Base-by-base conservation (phyloP, 2,888 invertebrate genomes). In the Drosophila histrio region DNA sequence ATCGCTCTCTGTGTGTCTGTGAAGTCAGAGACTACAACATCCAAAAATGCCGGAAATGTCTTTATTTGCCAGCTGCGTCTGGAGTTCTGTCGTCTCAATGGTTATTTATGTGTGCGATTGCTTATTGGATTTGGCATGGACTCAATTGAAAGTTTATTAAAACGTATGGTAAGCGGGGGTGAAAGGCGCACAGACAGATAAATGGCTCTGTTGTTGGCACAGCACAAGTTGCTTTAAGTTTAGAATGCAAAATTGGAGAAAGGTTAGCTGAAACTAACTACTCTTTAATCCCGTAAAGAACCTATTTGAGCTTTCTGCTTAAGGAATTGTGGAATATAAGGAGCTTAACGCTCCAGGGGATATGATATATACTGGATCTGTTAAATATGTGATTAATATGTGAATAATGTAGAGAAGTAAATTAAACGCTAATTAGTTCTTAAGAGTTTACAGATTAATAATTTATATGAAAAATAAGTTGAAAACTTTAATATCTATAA, bases 41-140 rank as follows among this genome's bases (percentile, higher is more conserved):
- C 43, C 34, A 62, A 63, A 81, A 57, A 65, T 86, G 80, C 74
- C 83, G 87, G 84, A 88, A 77, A 84, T 63, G 87, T 86, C 87
- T 87, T 79, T 79, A 88, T 88, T 77, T 78, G 70, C 61, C 65
- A 61, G 67, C 59, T 52, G 60, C 54, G 43, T 52, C 58, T 50
- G 49, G 43, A 15, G 43, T 67, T 58, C 50, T 65, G 68, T 72
- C 57, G 38, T 61, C 53, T 52, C 72, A 56, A 64, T 72, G 68
- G 50, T 54, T 67, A 71, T 71, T 70, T 71, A 75, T 79, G 75
- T 75, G 80, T 65, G 49, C 44, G 63, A 52, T 56, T 79, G 69
- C 72, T 68, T 83, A 77, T 81, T 81, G 74, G 63, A 71, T 84
- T 80, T 65, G 67, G 49, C 62, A 67, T 28, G 41, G 57, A 61